Evolutionary conservation across 2,888 invertebrate genomes (phyloP), one percentile per base, ranked within the genome.

Genomic region (Heteromyza rotundicornis): DNA sequence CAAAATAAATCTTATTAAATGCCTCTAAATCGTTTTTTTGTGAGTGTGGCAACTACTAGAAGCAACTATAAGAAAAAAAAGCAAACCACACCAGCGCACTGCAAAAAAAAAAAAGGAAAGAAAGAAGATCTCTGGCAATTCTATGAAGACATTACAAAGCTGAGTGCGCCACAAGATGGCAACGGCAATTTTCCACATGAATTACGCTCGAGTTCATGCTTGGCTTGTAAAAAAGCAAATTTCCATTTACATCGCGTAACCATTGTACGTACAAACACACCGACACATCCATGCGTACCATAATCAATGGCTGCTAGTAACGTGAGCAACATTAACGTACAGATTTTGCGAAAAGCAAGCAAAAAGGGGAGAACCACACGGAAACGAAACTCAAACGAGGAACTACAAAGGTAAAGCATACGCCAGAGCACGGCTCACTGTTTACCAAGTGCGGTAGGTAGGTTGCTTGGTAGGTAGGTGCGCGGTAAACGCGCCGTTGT

Each of bases 161-260:
- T 47, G 47, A 47, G 47, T 47, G 20, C 19, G 47, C 20, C 5
- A 19, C 17, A 20, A 47, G 47, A 47, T 47, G 47, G 47, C 20
- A 47, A 20, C 74, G 73, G 70, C 77, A 78, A 77, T 77, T 77
- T 78, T 78, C 76, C 71, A 77, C 78, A 74, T 77, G 76, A 77
- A 77, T 77, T 78, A 78, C 76, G 69, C 69, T 70, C 72, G 68
- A 68, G 77, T 78, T 77, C 78, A 77, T 75, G 76, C 77, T 78
- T 78, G 76, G 76, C 69, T 77, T 75, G 69, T 68, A 71, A 71
- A 74, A 70, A 63, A 59, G 58, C 47, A 50, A 62, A 63, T 64
- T 62, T 62, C 57, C 60, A 60, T 60, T 62, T 62, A 55, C 51
- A 59, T 40, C 55, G 64, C 44, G 55, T 17, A 36, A 8, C 54